Conservation (phyloP, 2,797 vertebrate genomes). For the Huso huso region DNA sequence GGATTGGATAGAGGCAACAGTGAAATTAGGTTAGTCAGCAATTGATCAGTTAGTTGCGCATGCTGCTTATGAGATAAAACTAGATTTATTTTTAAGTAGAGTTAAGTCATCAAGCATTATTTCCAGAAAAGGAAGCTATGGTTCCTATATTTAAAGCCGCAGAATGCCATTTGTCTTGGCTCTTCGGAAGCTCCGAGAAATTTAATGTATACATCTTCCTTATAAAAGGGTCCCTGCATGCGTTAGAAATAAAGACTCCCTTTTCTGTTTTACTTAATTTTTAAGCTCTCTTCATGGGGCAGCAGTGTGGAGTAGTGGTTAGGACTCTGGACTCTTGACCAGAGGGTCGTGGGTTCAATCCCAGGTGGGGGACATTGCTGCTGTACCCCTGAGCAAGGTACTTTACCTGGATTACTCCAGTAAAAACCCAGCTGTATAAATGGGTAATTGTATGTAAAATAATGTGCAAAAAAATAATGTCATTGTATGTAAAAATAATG, state of each 20-base stretch:
- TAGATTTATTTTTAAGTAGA: background rate
- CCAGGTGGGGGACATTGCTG: too few relatives aligned
- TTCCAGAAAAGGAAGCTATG: background rate
- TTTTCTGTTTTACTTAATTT: background rate
- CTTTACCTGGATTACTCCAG: too few relatives aligned
- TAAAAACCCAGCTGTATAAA: too few relatives aligned
- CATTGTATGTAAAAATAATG: too few relatives aligned
- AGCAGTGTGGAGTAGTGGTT: too few relatives aligned
- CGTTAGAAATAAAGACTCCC: background rate
- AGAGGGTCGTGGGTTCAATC: too few relatives aligned
- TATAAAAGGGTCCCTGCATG: background rate
- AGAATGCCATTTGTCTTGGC: background rate
- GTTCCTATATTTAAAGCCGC: background rate
- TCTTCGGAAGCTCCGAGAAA: background rate
- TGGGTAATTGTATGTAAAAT: too few relatives aligned
- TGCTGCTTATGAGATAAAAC: background rate
- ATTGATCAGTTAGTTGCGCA: background rate
- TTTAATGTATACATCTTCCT: background rate
- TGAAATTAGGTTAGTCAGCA: constrained; percentile 1
- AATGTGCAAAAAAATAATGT: too few relatives aligned
- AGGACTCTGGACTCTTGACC: too few relatives aligned
- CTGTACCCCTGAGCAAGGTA: too few relatives aligned
- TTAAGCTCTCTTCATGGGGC: background rate
- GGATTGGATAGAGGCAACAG: background rate
- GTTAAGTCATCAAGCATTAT: background rate